Percentiles rank a stretch among this genome's conserved stretches.
Evolutionary conservation across 2,797 vertebrate genomes (phyloP).

Genomic region (Lophotriccus pileatus): DNA sequence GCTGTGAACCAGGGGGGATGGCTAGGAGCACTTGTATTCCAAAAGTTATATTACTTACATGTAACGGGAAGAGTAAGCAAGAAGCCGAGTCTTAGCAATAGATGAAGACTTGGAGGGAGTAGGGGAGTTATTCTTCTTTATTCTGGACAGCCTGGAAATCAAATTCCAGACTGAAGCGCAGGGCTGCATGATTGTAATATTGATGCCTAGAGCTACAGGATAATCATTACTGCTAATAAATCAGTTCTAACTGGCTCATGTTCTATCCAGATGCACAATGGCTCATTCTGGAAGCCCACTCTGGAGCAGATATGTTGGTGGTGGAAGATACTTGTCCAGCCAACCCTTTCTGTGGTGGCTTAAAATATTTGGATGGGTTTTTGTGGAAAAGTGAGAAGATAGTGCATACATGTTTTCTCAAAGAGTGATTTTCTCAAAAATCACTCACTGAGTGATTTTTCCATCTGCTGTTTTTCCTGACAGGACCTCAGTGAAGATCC

Average conservation of each 20-base stretch:
- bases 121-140: not conserved
- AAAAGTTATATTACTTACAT: not conserved
- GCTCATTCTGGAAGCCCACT: not conserved
- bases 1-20: not conserved
- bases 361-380: not conserved
- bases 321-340: not conserved
- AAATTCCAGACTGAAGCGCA: not conserved
- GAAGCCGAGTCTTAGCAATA: not conserved
- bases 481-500: not conserved
- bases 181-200: not conserved
- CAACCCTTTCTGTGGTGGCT: not conserved
- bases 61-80: not conserved
- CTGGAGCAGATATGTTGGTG: fast-evolving
- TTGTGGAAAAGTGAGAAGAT: not conserved
- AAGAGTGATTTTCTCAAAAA: too few relatives aligned
- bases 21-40: not conserved
- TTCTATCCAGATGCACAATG: not conserved
- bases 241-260: not conserved
- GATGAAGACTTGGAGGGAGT: not conserved
- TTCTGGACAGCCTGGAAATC: not conserved
- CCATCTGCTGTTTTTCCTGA: not conserved
- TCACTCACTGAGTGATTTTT: not conserved
- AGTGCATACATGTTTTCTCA: not conserved
- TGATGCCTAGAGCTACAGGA: not conserved
- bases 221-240: not conserved